Base-by-base conservation (phyloP, 2,888 invertebrate species). In the Eupeodes latifasciatus region DNA sequence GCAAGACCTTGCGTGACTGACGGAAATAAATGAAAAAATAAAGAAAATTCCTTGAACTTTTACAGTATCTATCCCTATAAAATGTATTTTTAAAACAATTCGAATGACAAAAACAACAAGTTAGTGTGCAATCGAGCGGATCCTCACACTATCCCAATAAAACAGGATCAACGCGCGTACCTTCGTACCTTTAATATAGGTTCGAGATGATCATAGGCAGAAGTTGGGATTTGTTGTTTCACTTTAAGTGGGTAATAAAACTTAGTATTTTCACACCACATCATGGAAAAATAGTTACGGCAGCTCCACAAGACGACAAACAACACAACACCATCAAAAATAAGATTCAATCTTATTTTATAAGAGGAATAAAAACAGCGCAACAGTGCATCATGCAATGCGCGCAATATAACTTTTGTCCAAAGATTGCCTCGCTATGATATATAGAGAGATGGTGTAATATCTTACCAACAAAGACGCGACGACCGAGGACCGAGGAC, bases 181-280 rank as follows among this genome's bases (percentile, higher is more conserved):
- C 10, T 36, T 12, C 36, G 1, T 57, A 16, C 1, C 11, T 53
- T 16, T 36, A 36, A 11, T 51, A 69, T 36, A 67, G 7, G 34
- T 55, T 55, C 6, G 53, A 16, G n/a, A 4, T 3, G 11, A 66
- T 2, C 1, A 16, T 16, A 4, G 55, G 47, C 62, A 19, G 16
- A n/a, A 61, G 40, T 14, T 49, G 19, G 81, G 27, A 75, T 67
- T 47, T 78, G 82, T 72, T 67, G 82, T 36, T 77, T 53, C 57
- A 55, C 78, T 79, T 79, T 85, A 85, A 89, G 89, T 89, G 85
- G 89, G 89, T 53, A 89, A 89, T 89, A 89, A 89, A 89, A 85
- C 51, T 79, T 85, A 72, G 89, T 89, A 88, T 89, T 89, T 89
- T 89, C 89, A 89, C 89, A 89, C 89, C 89, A 85, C 79, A 81